Evolutionary conservation across 2,113 vertebrate species (phyloP).

Genomic region (Noturus placidus): DNA sequence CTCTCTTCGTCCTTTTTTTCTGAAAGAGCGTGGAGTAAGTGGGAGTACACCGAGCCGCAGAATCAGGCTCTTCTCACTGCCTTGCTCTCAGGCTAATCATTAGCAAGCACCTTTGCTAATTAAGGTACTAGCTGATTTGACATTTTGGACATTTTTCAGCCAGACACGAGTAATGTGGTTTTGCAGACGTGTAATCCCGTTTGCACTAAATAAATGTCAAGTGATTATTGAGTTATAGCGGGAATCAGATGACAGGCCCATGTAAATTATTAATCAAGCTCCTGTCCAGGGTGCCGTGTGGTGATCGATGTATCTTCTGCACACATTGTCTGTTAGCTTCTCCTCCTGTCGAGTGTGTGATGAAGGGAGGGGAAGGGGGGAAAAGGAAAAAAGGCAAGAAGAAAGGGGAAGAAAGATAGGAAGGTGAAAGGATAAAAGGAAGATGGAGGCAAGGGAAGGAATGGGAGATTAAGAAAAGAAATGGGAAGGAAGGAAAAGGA

Average conservation of each 20-base stretch:
- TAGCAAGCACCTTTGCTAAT: conserved; percentile 8
- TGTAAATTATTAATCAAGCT: conserved; percentile 24
- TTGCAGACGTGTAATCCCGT: conserved; percentile 19
- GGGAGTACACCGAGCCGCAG: neutral
- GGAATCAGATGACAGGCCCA: conserved; percentile 23
- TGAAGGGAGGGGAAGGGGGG: too few species aligned
- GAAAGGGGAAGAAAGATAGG: too few species aligned
- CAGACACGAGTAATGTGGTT: conserved; percentile 10
- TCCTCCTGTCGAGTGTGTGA: too few species aligned
- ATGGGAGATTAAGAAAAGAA: neutral
- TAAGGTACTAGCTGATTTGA: conserved; percentile 6
- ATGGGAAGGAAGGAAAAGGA: neutral
- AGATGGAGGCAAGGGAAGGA: neutral
- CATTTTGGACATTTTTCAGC: conserved; percentile 20
- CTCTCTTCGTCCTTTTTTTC: neutral
- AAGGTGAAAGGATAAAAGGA: neutral
- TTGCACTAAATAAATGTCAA: conserved; percentile 47
- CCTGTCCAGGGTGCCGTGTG: conserved; percentile 7
- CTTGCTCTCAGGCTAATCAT: conserved; percentile 4
- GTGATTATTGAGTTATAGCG: conserved; percentile 38
- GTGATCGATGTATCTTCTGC: conserved; percentile 15
- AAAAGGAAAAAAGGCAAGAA: too few species aligned
- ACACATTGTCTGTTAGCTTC: neutral
- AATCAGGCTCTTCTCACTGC: neutral
- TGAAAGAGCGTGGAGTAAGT: neutral